A percentile compares a stretch with the other conserved stretches of the same genome.
These are phyloP conservation scores for Petrocephalus sullivani DNA, from an alignment of 2,797 vertebrate genomes.

Conservation along the genomic window DNA sequence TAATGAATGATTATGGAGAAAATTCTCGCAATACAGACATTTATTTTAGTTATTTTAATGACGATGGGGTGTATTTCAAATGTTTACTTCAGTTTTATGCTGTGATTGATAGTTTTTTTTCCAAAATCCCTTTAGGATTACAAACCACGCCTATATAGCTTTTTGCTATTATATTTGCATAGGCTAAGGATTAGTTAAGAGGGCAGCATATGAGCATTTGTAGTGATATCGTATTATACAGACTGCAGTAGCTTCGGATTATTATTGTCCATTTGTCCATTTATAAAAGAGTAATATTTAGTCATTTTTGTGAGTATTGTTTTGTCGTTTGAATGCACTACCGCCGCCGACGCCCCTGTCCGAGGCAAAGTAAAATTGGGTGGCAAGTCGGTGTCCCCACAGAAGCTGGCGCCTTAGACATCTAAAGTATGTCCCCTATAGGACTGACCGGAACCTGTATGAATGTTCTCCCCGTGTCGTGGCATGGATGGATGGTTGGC, in stretches of 20 bases:
- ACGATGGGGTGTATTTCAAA: neutral
- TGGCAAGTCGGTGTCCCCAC: neutral
- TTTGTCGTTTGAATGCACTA: neutral
- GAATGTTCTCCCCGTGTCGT: neutral
- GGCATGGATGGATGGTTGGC: neutral
- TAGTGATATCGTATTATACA: neutral
- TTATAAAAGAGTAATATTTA: neutral
- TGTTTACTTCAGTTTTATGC: neutral
- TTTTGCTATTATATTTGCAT: neutral
- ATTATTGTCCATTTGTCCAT: neutral
- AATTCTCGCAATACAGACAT: neutral
- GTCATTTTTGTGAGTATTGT: neutral
- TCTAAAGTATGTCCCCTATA: neutral
- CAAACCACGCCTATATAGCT: neutral
- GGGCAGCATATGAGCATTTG: neutral
- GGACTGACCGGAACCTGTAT: neutral
- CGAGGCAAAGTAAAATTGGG: neutral
- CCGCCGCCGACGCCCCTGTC: neutral
- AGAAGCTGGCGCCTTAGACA: neutral
- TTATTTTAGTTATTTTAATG: neutral
- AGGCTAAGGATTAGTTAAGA: neutral
- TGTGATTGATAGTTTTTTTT: neutral
- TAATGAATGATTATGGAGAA: neutral
- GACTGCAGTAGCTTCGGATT: neutral
- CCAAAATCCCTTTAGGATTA: neutral